These are phyloP conservation scores for Hucho hucho DNA, from an alignment of 2,113 vertebrate genomes.

Conservation along the genomic window DNA sequence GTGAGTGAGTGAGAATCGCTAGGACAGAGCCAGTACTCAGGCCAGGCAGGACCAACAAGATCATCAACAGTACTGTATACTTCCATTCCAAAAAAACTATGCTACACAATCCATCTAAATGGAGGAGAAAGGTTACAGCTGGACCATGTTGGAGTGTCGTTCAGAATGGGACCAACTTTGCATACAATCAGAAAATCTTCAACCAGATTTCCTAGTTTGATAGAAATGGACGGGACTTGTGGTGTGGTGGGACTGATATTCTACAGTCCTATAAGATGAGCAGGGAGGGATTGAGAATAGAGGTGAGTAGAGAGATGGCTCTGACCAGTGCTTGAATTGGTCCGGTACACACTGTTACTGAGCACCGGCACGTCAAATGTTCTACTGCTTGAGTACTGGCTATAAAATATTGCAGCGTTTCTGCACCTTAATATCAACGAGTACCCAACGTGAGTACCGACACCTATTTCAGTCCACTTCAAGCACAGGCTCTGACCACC, in stretches of 20 bases:
- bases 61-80: too few species aligned
- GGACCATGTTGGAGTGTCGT: background rate
- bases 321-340: background rate
- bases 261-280: background rate
- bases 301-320: conserved; percentile 14
- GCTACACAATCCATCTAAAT: background rate
- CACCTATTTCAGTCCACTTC: background rate
- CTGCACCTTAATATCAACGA: too few species aligned
- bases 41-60: background rate
- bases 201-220: background rate
- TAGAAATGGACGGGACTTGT: background rate
- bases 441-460: too few species aligned
- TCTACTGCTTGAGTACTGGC: too few species aligned
- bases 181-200: background rate
- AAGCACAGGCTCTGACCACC: conserved; percentile 15
- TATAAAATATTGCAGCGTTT: too few species aligned
- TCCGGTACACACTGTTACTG: background rate
- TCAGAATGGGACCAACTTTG: background rate
- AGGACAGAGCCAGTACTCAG: background rate
- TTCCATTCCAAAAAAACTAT: too few species aligned
- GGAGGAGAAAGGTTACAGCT: background rate
- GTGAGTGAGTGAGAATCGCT: background rate
- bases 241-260: background rate
- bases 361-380: too few species aligned
- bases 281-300: conserved; percentile 7